phyloP scores from a whole-genome alignment of 1,140 invertebrate species.

The Cydia amplana region DNA sequence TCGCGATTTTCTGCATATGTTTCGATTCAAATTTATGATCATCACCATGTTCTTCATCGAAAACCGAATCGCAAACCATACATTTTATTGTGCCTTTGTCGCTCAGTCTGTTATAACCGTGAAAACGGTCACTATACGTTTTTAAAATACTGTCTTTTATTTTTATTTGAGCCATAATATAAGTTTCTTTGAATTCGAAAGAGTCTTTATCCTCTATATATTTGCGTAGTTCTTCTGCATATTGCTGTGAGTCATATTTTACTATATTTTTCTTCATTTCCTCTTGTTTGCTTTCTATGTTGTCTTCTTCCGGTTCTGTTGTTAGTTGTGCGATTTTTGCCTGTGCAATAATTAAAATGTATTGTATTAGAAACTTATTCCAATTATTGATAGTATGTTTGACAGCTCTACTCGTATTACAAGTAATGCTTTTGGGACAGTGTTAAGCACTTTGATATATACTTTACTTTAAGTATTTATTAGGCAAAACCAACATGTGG shows the following conservation, averaged over 20 bases:
- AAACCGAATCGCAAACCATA: background rate
- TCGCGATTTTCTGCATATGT: background rate
- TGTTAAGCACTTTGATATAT: too few relatives aligned
- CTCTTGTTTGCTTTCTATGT: background rate
- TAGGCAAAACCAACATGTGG: background rate
- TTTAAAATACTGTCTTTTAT: background rate
- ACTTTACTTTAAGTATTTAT: too few relatives aligned
- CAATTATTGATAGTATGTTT: too few relatives aligned
- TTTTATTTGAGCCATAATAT: background rate
- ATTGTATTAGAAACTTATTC: too few relatives aligned
- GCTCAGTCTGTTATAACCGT: background rate
- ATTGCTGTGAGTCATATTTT: background rate
- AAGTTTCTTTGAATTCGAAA: constrained; percentile 1
- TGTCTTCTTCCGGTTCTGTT: background rate
- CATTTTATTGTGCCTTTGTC: background rate
- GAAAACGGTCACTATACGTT: background rate
- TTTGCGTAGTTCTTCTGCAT: background rate
- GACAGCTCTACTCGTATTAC: too few relatives aligned
- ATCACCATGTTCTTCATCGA: background rate
- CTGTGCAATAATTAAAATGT: too few relatives aligned
- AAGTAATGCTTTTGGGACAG: too few relatives aligned
- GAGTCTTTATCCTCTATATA: background rate
- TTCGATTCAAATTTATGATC: background rate
- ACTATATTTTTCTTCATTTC: background rate
- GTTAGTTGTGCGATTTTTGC: too few relatives aligned